These are phyloP conservation scores for Agonopterix arenella DNA, from an alignment of 2,888 invertebrate genomes.

Conservation along the genomic window DNA sequence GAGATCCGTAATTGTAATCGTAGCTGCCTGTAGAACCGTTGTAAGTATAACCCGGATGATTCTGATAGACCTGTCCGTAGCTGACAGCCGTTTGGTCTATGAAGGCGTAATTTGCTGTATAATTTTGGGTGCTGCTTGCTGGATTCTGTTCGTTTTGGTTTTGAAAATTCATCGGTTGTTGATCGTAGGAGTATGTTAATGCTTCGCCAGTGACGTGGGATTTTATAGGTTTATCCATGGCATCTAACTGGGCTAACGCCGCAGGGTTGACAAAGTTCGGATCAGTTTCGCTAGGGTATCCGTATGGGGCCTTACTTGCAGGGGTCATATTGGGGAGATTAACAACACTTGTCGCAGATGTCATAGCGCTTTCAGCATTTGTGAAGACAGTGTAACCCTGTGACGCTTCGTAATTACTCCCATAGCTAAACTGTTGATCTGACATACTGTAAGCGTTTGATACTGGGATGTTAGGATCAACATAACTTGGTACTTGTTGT, in stretches of 20 bases:
- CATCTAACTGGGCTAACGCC: slow-evolving; percentile 43
- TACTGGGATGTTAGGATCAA: slow-evolving; percentile 4
- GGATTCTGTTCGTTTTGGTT: slow-evolving; percentile 1
- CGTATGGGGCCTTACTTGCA: slow-evolving; percentile 1
- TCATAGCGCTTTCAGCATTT: slow-evolving; percentile 31
- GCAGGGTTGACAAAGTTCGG: slow-evolving; percentile 18
- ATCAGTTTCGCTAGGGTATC: slow-evolving; percentile 12
- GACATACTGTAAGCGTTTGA: slow-evolving; percentile 22
- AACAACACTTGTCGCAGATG: slow-evolving; percentile 28
- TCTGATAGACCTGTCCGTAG: slow-evolving; percentile 54
- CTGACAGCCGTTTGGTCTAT: slow-evolving; percentile 28
- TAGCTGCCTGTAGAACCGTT: slow-evolving; percentile 74
- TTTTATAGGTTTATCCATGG: slow-evolving; percentile 59
- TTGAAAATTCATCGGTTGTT: slow-evolving; percentile 14
- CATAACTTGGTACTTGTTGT: slow-evolving; percentile 1
- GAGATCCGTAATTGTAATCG: slow-evolving; percentile 80
- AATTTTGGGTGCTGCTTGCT: slow-evolving; percentile 2
- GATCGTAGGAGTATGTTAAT: slow-evolving; percentile 26
- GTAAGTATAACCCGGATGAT: slow-evolving; percentile 79
- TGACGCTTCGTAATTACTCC: slow-evolving; percentile 33
- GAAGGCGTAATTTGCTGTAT: slow-evolving; percentile 15
- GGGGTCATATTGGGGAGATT: background rate
- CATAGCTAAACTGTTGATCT: slow-evolving; percentile 35
- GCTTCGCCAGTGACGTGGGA: slow-evolving; percentile 65
- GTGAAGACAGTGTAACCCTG: slow-evolving; percentile 48